Percentiles rank a stretch among this genome's conserved stretches.
Conservation (phyloP, 2,113 vertebrate genomes). For the Chelonoidis abingdonii region DNA sequence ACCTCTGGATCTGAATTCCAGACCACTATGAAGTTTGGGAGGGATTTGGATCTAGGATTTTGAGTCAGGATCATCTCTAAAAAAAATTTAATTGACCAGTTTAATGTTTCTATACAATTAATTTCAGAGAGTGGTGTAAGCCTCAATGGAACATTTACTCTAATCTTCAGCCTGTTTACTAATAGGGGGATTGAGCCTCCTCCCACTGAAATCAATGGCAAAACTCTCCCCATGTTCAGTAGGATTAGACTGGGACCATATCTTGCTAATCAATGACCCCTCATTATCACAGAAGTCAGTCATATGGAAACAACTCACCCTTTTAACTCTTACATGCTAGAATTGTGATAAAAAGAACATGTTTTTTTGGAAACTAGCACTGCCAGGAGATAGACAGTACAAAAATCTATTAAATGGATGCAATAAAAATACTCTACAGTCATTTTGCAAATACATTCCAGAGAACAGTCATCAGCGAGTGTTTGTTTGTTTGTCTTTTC, state of each 20-base stretch:
- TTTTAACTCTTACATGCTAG: background rate
- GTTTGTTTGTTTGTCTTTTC: constrained; percentile 18
- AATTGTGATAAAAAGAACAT: constrained; percentile 35
- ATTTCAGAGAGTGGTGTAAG: background rate
- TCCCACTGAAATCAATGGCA: background rate
- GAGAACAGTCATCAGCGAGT: background rate
- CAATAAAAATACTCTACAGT: constrained; percentile 11
- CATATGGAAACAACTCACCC: constrained; percentile 9
- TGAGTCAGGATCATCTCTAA: background rate
- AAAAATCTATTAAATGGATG: background rate
- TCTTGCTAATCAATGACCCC: background rate
- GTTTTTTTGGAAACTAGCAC: constrained; percentile 25
- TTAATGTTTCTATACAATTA: background rate
- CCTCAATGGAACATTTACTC: background rate
- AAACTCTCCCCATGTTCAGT: background rate
- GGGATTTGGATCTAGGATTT: background rate
- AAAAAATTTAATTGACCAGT: background rate
- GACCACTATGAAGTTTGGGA: background rate
- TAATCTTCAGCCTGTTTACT: background rate
- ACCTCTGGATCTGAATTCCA: background rate
- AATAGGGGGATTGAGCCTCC: background rate
- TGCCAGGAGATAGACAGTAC: constrained; percentile 15
- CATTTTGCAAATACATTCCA: constrained; percentile 24
- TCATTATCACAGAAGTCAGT: background rate
- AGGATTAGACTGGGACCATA: background rate